Percentiles rank a stretch among this genome's conserved stretches.
These are phyloP conservation scores for Microdon myrmicae DNA, from an alignment of 2,888 invertebrate genomes.

Conservation along the genomic window DNA sequence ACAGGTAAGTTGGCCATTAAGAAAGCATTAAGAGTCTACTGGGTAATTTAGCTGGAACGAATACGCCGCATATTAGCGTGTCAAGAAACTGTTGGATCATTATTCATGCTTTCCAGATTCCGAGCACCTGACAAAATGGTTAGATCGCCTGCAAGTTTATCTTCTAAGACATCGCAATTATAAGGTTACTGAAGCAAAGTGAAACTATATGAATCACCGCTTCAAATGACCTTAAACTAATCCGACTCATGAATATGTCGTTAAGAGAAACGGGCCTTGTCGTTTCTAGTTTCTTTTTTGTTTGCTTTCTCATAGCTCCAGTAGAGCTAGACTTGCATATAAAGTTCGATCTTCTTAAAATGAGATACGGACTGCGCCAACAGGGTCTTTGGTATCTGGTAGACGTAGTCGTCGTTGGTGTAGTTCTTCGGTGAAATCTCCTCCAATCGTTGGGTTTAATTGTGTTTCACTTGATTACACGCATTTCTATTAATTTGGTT, in stretches of 20 bases:
- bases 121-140: conserved; percentile 8
- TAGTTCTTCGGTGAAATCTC: conserved; percentile 37
- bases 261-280: conserved; percentile 13
- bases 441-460: conserved; percentile 42
- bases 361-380: too few species aligned
- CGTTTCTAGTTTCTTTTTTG: conserved; percentile 1
- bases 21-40: too few species aligned
- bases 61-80: too few species aligned
- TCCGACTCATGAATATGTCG: conserved; percentile 18
- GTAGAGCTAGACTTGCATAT: too few species aligned
- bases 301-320: conserved; percentile 2
- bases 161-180: conserved; percentile 27
- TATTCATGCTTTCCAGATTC: conserved; percentile 3
- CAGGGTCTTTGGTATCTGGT: too few species aligned
- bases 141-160: conserved; percentile 1
- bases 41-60: too few species aligned
- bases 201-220: conserved; percentile 35
- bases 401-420: conserved; percentile 4
- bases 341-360: too few species aligned
- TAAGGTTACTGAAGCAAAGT: conserved; percentile 45
- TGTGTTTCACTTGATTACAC: conserved; percentile 43
- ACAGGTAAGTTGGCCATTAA: too few species aligned
- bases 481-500: conserved; percentile 36
- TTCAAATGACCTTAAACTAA: conserved; percentile 2
- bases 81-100: too few species aligned